These are phyloP conservation scores for Eupithecia tripunctaria DNA, from an alignment of 2,888 invertebrate species.

Conservation along the genomic window DNA sequence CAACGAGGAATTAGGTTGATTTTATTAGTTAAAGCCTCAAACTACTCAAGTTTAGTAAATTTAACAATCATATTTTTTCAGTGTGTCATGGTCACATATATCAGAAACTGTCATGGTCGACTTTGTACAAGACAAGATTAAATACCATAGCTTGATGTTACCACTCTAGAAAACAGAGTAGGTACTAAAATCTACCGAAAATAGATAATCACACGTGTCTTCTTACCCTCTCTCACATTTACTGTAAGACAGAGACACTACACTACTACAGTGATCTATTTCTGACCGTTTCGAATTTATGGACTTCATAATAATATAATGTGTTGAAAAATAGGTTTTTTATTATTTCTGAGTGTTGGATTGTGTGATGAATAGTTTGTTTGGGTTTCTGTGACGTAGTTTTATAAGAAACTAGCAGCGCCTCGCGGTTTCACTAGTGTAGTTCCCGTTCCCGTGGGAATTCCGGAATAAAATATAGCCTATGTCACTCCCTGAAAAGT, in stretches of 20 bases:
- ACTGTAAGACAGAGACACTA: neutral
- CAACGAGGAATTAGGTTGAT: too few relatives aligned
- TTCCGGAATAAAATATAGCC: too few relatives aligned
- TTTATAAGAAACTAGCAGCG: slow-evolving; percentile 7
- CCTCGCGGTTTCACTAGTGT: too few relatives aligned
- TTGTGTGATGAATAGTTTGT: neutral
- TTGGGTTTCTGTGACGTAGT: neutral
- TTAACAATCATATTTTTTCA: too few relatives aligned
- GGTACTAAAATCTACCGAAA: neutral
- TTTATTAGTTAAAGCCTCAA: too few relatives aligned
- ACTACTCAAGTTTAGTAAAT: too few relatives aligned
- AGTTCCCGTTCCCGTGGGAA: too few relatives aligned
- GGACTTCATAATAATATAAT: neutral
- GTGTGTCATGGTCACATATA: too few relatives aligned
- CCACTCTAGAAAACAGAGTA: neutral
- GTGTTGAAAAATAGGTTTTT: neutral
- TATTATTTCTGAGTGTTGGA: neutral
- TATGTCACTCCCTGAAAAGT: too few relatives aligned
- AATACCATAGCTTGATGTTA: neutral
- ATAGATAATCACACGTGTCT: neutral
- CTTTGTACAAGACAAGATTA: too few relatives aligned
- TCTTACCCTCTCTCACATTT: neutral
- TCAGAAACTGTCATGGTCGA: too few relatives aligned
- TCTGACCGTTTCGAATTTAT: neutral
- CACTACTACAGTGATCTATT: slow-evolving; percentile 1